Conservation (phyloP, 2,113 vertebrate genomes). For the Lophius piscatorius region DNA sequence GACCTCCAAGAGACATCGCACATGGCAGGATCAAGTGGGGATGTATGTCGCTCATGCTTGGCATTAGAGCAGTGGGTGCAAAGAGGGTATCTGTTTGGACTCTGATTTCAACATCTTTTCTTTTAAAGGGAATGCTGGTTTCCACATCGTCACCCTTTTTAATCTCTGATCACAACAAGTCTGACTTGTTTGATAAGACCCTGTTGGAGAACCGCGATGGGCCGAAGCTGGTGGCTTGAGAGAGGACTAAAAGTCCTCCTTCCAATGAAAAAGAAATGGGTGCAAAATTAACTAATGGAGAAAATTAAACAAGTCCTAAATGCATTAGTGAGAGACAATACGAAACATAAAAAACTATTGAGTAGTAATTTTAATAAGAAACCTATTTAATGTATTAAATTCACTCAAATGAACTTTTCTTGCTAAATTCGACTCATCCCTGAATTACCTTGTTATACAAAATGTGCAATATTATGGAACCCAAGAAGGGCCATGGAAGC, state of each 20-base stretch:
- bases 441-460: too few relatives aligned
- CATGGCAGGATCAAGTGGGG: constrained; percentile 72
- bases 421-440: neutral
- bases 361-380: constrained; percentile 1
- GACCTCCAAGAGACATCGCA: constrained; percentile 82
- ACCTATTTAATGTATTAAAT: neutral
- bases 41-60: constrained; percentile 64
- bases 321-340: neutral
- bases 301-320: neutral
- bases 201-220: neutral
- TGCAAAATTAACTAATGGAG: neutral
- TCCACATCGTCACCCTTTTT: constrained; percentile 56
- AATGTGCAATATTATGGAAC: too few relatives aligned
- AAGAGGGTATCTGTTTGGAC: constrained; percentile 48
- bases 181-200: constrained; percentile 48
- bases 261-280: neutral
- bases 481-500: too few relatives aligned
- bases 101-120: constrained; percentile 61
- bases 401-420: neutral
- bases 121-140: constrained; percentile 52
- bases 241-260: constrained; percentile 11
- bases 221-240: neutral
- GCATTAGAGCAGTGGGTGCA: constrained; percentile 68
- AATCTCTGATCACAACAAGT: constrained; percentile 48
- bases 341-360: neutral